Evolutionary conservation across 2,888 invertebrate species (phyloP).

Genomic region (Andrena bucephala): DNA sequence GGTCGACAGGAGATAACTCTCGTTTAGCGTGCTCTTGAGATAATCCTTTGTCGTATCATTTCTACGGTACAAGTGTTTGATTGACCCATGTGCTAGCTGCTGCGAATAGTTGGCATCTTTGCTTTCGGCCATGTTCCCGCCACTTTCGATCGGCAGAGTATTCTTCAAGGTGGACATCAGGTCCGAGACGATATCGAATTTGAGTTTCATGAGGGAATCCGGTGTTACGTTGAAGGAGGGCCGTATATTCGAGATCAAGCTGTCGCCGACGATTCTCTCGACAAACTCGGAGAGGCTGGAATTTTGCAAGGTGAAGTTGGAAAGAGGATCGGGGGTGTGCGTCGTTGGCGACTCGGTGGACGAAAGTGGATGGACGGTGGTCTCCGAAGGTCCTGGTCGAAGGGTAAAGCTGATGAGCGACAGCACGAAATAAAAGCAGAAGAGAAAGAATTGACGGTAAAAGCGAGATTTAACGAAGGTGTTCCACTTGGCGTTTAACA

Average conservation of each 20-base stretch:
- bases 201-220: constrained; percentile 69
- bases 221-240: constrained; percentile 69
- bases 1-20: constrained; percentile 6
- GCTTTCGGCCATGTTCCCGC: constrained; percentile 7
- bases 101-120: constrained; percentile 19
- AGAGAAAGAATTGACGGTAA: constrained; percentile 96
- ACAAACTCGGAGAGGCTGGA: constrained; percentile 69
- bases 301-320: constrained; percentile 18
- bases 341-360: background rate
- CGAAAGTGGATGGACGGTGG: background rate
- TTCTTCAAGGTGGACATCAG: constrained; percentile 73
- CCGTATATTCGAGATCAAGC: constrained; percentile 69
- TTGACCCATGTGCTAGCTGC: background rate
- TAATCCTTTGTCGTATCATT: constrained; percentile 17
- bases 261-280: constrained; percentile 73
- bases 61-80: background rate
- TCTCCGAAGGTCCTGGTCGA: constrained; percentile 91
- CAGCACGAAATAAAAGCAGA: constrained; percentile 95
- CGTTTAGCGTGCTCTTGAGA: constrained; percentile 9
- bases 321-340: background rate
- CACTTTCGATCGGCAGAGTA: constrained; percentile 50
- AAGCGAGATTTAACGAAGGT: constrained; percentile 96
- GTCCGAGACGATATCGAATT: constrained; percentile 74
- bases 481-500: constrained; percentile 98
- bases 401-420: constrained; percentile 95